Percentiles rank a stretch among this genome's conserved stretches.
These are phyloP conservation scores for Notodonta dromedarius DNA, from an alignment of 2,888 invertebrate species.

Conservation along the genomic window DNA sequence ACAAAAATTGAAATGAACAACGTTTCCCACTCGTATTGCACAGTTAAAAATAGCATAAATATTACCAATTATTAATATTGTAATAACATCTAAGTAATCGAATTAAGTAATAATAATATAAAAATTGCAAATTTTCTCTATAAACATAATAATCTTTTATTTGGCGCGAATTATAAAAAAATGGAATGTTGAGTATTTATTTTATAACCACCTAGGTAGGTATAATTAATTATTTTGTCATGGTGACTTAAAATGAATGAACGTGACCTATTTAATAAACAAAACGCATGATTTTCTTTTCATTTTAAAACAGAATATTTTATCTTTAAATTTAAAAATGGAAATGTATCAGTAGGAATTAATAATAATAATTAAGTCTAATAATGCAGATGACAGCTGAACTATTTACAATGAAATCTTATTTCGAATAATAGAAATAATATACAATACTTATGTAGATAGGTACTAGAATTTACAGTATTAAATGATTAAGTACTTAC, in stretches of 20 bases:
- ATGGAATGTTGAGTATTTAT: conserved; percentile 56
- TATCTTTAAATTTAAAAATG: too few species aligned
- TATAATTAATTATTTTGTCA: conserved; percentile 45
- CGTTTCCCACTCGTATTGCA: conserved; percentile 76
- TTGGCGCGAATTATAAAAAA: conserved; percentile 52
- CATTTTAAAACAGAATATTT: too few species aligned
- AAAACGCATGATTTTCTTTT: too few species aligned
- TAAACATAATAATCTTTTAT: conserved; percentile 49
- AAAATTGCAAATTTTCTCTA: conserved; percentile 49
- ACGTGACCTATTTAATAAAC: background rate
- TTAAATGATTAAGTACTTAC: conserved; percentile 46
- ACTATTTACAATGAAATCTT: conserved; percentile 77
- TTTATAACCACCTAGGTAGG: conserved; percentile 25
- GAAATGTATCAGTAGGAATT: too few species aligned
- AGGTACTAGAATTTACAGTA: conserved; percentile 53
- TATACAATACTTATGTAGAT: conserved; percentile 61
- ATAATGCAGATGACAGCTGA: conserved; percentile 47
- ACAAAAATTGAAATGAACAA: conserved; percentile 69
- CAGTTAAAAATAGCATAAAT: conserved; percentile 74
- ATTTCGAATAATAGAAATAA: conserved; percentile 68
- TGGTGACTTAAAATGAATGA: conserved; percentile 25
- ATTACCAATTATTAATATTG: conserved; percentile 58
- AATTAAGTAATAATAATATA: conserved; percentile 45
- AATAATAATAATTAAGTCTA: conserved; percentile 24
- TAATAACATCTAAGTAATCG: conserved; percentile 48